phyloP scores from a whole-genome alignment of 1,140 invertebrate genomes.

The Dendrolimus kikuchii region DNA sequence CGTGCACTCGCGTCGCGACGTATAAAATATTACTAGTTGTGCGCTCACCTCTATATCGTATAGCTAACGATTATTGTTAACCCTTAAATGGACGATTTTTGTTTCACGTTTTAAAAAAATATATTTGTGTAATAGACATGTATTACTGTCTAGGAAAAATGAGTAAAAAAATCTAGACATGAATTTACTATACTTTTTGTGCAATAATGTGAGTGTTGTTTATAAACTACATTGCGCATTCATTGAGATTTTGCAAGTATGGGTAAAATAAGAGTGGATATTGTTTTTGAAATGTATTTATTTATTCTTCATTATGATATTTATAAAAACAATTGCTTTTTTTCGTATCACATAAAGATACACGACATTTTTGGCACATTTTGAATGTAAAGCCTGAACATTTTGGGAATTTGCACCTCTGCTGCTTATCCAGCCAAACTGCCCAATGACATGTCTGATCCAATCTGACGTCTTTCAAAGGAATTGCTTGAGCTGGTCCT shows the following conservation, averaged over 20 bases:
- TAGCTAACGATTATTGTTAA: too few relatives aligned
- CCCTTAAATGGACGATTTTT: slow-evolving; percentile 12
- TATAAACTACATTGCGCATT: slow-evolving; percentile 36
- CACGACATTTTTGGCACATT: slow-evolving; percentile 39
- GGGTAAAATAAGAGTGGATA: slow-evolving; percentile 3
- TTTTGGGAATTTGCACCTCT: slow-evolving; percentile 41
- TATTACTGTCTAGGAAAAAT: slow-evolving; percentile 30
- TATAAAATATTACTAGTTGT: too few relatives aligned
- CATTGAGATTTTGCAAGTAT: slow-evolving; percentile 13
- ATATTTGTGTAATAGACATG: slow-evolving; percentile 31
- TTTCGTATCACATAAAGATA: slow-evolving; percentile 33
- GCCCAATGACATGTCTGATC: slow-evolving; percentile 34
- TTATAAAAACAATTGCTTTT: background rate
- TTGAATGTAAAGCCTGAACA: slow-evolving; percentile 29
- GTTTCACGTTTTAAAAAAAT: slow-evolving; percentile 26
- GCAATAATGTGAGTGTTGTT: slow-evolving; percentile 31
- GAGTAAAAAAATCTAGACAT: slow-evolving; percentile 34
- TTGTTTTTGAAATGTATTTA: too few relatives aligned
- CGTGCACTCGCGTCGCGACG: too few relatives aligned
- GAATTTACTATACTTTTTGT: slow-evolving; percentile 31
- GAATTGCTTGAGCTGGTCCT: slow-evolving; percentile 31
- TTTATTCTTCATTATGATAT: too few relatives aligned
- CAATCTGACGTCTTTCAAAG: slow-evolving; percentile 30
- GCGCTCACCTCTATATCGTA: too few relatives aligned
- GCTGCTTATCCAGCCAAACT: slow-evolving; percentile 35